Base-by-base conservation (phyloP, 2,888 invertebrate genomes). In the Noctua fimbriata region DNA sequence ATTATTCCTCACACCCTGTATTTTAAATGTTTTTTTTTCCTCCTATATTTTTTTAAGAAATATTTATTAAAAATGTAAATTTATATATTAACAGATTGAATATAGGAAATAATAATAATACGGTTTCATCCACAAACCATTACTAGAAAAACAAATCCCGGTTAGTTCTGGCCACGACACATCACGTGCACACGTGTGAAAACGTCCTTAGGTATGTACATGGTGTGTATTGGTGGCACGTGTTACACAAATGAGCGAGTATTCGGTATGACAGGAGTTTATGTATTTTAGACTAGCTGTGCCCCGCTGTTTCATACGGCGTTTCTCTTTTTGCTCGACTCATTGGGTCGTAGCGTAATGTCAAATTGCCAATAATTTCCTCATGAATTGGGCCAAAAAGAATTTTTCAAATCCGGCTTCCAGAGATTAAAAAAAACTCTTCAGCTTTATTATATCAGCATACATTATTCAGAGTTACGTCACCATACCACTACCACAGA, bases 161-260 rank as follows among this genome's bases (percentile, higher is more conserved):
- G 44, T 63, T 69, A 63, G 83, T 52, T 63, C 81, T 81, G 81
- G 65, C 49, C 7, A 21, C 32, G 83, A 81, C 81, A 81, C 66
- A 28, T 83, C 78, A 83, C 83, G 83, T 81, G 81, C 14, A 36
- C n/a, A 66, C 32, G 47, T 82, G 77, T 65, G 9, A 44, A 49
- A 41, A 36, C 5, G 55, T 55, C 63, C 9, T 58, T n/a, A n/a
- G 55, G n/a, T 49, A 72, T n/a, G 32, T 1, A 63, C 18, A 55
- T 32, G 21, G 32, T 52, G 41, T 67, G 14, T 75, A 52, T 60
- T 47, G 14, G n/a, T 24, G 60, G 44, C 80, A 80, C 80, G 82
- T 80, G 82, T 82, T 82, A 28, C 47, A 52, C 60, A 63, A 63
- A 76, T 52, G n/a, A 67, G 7, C 16, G 36, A 18, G 28, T 52